Evolutionary conservation across 1,140 invertebrate genomes (phyloP).

Genomic region (Parapsyche elsis): DNA sequence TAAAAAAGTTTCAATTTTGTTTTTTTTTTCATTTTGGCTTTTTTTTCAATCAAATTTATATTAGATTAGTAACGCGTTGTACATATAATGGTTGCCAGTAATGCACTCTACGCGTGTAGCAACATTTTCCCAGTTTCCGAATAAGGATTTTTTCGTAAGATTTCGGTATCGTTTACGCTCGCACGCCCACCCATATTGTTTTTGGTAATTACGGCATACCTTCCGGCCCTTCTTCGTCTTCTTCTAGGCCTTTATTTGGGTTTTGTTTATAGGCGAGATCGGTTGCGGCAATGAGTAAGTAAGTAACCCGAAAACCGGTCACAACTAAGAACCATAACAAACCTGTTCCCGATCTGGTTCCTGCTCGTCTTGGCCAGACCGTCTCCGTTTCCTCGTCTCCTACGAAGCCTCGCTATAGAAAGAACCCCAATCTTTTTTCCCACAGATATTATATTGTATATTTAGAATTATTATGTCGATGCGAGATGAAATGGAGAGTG

Average conservation of each 20-base stretch:
- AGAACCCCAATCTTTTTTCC: too few relatives aligned
- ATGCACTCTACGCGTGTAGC: too few relatives aligned
- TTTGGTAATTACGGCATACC: slow-evolving; percentile 12
- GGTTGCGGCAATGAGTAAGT: not conserved
- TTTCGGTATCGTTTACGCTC: not conserved
- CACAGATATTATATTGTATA: too few relatives aligned
- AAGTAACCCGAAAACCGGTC: slow-evolving; percentile 40
- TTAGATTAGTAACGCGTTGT: too few relatives aligned
- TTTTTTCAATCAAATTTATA: too few relatives aligned
- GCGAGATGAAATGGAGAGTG: slow-evolving; percentile 12
- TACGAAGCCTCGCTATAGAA: too few relatives aligned
- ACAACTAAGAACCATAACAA: slow-evolving; percentile 40
- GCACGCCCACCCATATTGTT: not conserved
- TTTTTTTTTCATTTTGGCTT: too few relatives aligned
- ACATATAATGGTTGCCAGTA: too few relatives aligned
- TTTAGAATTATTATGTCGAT: not conserved
- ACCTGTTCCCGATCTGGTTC: slow-evolving; percentile 27
- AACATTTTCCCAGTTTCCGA: too few relatives aligned
- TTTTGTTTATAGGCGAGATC: slow-evolving; percentile 22
- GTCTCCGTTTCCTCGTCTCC: not conserved
- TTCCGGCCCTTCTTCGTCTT: slow-evolving; percentile 10
- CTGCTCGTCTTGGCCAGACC: not conserved
- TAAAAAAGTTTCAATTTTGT: too few relatives aligned
- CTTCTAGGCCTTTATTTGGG: slow-evolving; percentile 24
- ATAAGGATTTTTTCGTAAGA: too few relatives aligned